Conservation (phyloP, 2,888 invertebrate species). For the Stegana nigrithorax region DNA sequence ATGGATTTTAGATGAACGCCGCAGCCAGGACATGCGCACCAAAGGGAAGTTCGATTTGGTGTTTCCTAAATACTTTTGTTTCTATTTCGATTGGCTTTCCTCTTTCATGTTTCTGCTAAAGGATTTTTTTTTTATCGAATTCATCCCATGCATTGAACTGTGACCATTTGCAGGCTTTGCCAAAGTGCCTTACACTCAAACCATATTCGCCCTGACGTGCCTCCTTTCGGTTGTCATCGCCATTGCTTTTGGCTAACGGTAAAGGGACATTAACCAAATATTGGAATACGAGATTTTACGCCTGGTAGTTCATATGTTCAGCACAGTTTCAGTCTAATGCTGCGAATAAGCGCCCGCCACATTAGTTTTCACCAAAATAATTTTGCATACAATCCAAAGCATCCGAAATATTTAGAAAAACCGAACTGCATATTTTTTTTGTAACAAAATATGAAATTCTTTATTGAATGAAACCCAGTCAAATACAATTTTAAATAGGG, state of each 20-base stretch:
- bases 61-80: no score
- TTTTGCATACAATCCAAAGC: no score
- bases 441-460: no score
- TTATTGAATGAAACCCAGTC: no score
- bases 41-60: slow-evolving; percentile 59
- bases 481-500: no score
- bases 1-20: slow-evolving; percentile 29
- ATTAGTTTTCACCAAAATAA: no score
- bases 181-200: no score
- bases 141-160: slow-evolving; percentile 32
- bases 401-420: no score
- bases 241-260: not conserved
- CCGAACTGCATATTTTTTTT: no score
- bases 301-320: slow-evolving; percentile 61
- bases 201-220: no score
- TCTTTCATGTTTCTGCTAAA: not conserved
- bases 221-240: no score
- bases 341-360: not conserved
- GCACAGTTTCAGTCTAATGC: slow-evolving; percentile 48
- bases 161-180: slow-evolving; percentile 28
- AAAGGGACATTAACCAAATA: slow-evolving; percentile 44
- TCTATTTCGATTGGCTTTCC: slow-evolving; percentile 23
- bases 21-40: slow-evolving; percentile 56
- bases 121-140: slow-evolving; percentile 32
- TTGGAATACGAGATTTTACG: slow-evolving; percentile 61